phyloP scores from a whole-genome alignment of 1,140 invertebrate genomes.

The Ips nitidus region DNA sequence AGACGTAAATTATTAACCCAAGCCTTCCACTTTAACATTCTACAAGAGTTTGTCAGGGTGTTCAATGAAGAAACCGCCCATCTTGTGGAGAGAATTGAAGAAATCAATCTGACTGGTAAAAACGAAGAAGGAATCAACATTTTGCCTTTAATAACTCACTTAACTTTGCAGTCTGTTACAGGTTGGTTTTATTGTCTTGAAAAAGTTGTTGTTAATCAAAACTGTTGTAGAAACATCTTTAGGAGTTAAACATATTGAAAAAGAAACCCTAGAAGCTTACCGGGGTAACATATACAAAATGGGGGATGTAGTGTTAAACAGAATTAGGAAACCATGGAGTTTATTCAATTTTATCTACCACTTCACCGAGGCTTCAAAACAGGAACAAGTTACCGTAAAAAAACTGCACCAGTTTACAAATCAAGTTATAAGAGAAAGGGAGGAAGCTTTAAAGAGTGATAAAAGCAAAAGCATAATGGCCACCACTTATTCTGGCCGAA shows the following conservation, averaged over 20 bases:
- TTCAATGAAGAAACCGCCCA: conserved; percentile 66
- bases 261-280: conserved; percentile 48
- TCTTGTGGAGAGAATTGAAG: conserved; percentile 51
- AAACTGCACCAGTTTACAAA: conserved; percentile 68
- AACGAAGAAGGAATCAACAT: conserved; percentile 53
- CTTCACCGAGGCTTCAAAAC: conserved; percentile 24
- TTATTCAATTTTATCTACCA: conserved; percentile 24
- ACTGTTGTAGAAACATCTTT: conserved; percentile 31
- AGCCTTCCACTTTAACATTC: conserved; percentile 77
- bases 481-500: conserved; percentile 49
- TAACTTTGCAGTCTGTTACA: conserved; percentile 68
- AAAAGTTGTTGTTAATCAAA: no score
- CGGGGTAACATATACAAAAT: conserved; percentile 60
- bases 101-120: conserved; percentile 46
- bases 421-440: conserved; percentile 54
- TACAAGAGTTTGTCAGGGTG: conserved; percentile 70
- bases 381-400: conserved; percentile 56
- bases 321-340: conserved; percentile 64
- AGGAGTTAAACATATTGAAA: conserved; percentile 32
- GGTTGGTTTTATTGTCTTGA: conserved; percentile 50
- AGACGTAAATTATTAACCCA: conserved; percentile 74
- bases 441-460: conserved; percentile 16
- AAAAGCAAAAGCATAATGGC: background rate
- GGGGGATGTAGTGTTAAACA: conserved; percentile 52
- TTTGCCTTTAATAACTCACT: conserved; percentile 59